Percentiles rank a stretch among this genome's conserved stretches.
Evolutionary conservation across 2,113 vertebrate genomes (phyloP).

Genomic region (Butorides virescens): DNA sequence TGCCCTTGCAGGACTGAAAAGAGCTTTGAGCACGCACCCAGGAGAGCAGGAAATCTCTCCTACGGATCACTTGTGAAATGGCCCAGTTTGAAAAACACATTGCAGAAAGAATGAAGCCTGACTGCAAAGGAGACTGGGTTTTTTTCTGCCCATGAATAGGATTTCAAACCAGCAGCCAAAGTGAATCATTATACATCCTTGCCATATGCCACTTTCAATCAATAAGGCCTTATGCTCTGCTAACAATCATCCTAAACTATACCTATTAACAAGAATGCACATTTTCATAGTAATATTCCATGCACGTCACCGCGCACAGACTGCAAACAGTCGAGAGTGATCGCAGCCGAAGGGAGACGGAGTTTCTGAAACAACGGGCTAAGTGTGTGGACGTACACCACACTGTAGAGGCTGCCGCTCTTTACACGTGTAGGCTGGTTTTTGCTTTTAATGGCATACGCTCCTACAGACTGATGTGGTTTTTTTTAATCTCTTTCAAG

Average conservation of each 20-base stretch:
- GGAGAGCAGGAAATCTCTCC: slow-evolving; percentile 60
- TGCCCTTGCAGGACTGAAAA: slow-evolving; percentile 58
- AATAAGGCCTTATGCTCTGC: slow-evolving; percentile 69
- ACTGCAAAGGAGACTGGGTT: slow-evolving; percentile 24
- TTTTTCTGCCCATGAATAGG: slow-evolving; percentile 1
- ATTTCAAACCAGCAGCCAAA: slow-evolving; percentile 64
- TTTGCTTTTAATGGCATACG: slow-evolving; percentile 29
- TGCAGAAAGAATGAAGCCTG: slow-evolving; percentile 53
- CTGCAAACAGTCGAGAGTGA: slow-evolving; percentile 27
- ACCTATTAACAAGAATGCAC: slow-evolving; percentile 65
- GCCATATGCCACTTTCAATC: slow-evolving; percentile 71
- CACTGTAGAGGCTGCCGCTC: slow-evolving; percentile 57
- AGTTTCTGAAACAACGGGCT: not conserved
- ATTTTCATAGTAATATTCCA: slow-evolving; percentile 53
- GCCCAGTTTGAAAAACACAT: slow-evolving; percentile 27
- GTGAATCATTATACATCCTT: slow-evolving; percentile 66
- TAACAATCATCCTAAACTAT: slow-evolving; percentile 67
- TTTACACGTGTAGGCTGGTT: slow-evolving; percentile 19
- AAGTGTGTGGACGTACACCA: slow-evolving; percentile 18
- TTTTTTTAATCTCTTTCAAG: not conserved
- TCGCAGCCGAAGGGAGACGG: slow-evolving; percentile 22
- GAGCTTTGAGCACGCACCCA: slow-evolving; percentile 56
- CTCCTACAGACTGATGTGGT: not conserved
- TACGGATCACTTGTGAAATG: slow-evolving; percentile 28
- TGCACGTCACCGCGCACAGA: not conserved